Base-by-base conservation (phyloP, 2,888 invertebrate genomes). In the Aleiodes testaceus region DNA sequence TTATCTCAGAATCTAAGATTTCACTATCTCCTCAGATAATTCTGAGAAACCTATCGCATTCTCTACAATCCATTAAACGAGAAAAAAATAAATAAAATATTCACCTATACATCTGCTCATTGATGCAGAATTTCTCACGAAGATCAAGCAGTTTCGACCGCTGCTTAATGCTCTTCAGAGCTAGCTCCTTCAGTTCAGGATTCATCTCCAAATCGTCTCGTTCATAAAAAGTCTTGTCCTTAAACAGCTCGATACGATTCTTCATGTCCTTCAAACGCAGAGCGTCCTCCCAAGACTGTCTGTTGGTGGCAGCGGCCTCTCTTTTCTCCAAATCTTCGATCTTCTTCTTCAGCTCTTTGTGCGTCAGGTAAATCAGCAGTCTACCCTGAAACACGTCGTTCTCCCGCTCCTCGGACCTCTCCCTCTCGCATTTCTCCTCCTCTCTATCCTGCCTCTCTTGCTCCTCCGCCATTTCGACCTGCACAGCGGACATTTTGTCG, bases 181-280 rank as follows among this genome's bases (percentile, higher is more conserved):
- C 85, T 4, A 70, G 20, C n/a, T 74, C 70, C 63, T 80, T 82
- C 1, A 73, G 66, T 0, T 79, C 76, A 2, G 83, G 80, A 70
- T 84, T 80, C 30, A 86, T 67, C 0, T 77, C 52, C 7, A 84
- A 73, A 71, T 81, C 79, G 4, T 77, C 75, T 14, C 80, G 80
- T 14, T 81, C 78, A 59, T 81, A 82, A 14, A 87, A 64, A 69
- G 82, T 78, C 45, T 79, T 83, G 61, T 85, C 86, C 7, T 82
- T 79, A 3, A 79, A 74, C 7, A 86, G 70, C 69, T 81, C 84
- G 47, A 87, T 47, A n/a, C 79, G 78, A 70, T 86, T 85, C 49
- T 78, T 79, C 86, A 86, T 86, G 52, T 85, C 85, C 11, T 85
- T 74, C 0, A 87, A 72, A n/a, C 86, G 79, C 6, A 87, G 64